phyloP scores from a whole-genome alignment of 1,140 invertebrate species.

The Phocides pigmalion region DNA sequence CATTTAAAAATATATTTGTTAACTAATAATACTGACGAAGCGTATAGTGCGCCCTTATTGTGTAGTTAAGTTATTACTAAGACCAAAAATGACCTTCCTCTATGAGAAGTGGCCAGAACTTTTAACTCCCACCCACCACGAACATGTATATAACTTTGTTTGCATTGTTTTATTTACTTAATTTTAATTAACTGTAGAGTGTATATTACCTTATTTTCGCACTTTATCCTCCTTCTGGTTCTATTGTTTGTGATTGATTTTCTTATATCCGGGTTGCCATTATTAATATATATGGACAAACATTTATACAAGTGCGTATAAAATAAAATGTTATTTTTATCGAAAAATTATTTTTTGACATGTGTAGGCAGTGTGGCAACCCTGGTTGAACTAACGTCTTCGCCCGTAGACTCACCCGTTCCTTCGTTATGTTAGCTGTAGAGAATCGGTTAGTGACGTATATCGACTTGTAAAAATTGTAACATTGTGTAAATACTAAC shows the following conservation, averaged over 20 bases:
- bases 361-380: conserved; percentile 1
- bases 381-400: conserved; percentile 17
- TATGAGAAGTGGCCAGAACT: conserved; percentile 72
- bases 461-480: conserved; percentile 65
- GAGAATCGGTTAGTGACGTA: conserved; percentile 67
- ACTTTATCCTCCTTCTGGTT: conserved; percentile 4
- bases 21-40: conserved; percentile 28
- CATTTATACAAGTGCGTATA: not conserved
- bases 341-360: not conserved
- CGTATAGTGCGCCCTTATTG: conserved; percentile 18
- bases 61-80: conserved; percentile 53
- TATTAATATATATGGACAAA: no score
- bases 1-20: conserved; percentile 26
- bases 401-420: conserved; percentile 45
- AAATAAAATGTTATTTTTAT: not conserved
- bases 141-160: conserved; percentile 79
- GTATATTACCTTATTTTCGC: conserved; percentile 45
- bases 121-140: conserved; percentile 77
- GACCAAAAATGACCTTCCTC: conserved; percentile 69
- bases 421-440: conserved; percentile 61
- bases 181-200: conserved; percentile 60
- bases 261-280: not conserved
- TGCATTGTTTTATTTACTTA: conserved; percentile 65
- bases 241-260: conserved; percentile 14
- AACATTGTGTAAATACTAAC: conserved; percentile 78